Evolutionary conservation across 2,797 vertebrate species (phyloP).

Genomic region (Danio choprae): DNA sequence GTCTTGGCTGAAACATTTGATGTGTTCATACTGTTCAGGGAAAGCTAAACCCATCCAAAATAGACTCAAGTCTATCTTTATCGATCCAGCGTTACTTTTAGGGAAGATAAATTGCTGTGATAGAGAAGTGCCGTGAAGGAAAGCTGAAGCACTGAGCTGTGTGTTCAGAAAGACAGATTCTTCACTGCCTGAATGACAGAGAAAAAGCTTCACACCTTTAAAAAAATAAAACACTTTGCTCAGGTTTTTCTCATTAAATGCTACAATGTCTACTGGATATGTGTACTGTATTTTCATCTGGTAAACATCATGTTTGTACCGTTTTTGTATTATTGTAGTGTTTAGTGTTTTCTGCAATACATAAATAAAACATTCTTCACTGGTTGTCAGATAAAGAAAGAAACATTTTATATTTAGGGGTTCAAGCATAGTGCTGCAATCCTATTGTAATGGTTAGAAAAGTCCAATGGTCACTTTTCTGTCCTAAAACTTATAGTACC

Average conservation of each 20-base stretch:
- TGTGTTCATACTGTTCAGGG: background rate
- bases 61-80: background rate
- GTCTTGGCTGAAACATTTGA: background rate
- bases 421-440: no score
- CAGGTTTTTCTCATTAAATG: background rate
- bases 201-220: background rate
- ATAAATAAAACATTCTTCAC: background rate
- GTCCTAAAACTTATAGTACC: no score
- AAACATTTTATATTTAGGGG: no score
- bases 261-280: background rate
- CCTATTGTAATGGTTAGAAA: no score
- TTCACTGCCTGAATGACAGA: background rate
- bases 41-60: background rate
- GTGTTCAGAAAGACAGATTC: slow-evolving; percentile 6
- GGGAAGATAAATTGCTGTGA: slow-evolving; percentile 11
- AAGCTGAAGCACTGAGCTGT: slow-evolving; percentile 1
- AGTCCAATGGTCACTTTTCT: no score
- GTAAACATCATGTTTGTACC: background rate
- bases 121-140: background rate
- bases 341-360: background rate
- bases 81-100: background rate
- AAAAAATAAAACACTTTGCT: background rate
- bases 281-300: background rate
- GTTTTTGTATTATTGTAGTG: background rate
- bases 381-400: background rate